A percentile compares a stretch with the other conserved stretches of the same genome.
Evolutionary conservation across 2,888 invertebrate species (phyloP).

Genomic region (Euzophera pinguis): DNA sequence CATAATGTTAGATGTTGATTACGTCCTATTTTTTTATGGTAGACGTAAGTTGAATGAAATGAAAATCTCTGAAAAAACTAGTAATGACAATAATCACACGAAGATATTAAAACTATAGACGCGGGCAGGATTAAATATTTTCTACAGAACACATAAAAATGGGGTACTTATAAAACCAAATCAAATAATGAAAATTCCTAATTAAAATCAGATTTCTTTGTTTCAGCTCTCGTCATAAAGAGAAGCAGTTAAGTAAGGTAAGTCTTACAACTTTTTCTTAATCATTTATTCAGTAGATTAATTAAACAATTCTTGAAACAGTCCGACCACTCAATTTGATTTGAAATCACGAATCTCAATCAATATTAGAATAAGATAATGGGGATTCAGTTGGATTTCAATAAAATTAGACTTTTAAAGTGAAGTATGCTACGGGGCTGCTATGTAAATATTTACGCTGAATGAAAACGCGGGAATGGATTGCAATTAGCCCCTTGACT

Average conservation of each 20-base stretch:
- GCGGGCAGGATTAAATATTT: no score
- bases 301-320: neutral
- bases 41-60: no score
- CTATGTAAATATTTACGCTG: conserved; percentile 59
- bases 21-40: no score
- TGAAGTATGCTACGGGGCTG: conserved; percentile 46
- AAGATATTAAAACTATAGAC: no score
- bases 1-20: no score
- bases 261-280: neutral
- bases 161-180: no score
- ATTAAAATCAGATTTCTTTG: no score
- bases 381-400: conserved; percentile 36
- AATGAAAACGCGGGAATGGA: conserved; percentile 30
- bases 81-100: no score
- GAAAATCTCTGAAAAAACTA: no score
- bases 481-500: conserved; percentile 58
- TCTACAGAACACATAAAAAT: no score
- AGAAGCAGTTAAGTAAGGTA: neutral
- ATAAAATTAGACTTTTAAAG: conserved; percentile 68
- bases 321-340: neutral
- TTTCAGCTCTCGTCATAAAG: conserved; percentile 1
- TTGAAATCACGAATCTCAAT: conserved; percentile 19
- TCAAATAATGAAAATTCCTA: no score
- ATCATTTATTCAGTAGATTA: neutral
- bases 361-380: conserved; percentile 9